Evolutionary conservation across 1,140 invertebrate genomes (phyloP).

Genomic region (Ostrea edulis): DNA sequence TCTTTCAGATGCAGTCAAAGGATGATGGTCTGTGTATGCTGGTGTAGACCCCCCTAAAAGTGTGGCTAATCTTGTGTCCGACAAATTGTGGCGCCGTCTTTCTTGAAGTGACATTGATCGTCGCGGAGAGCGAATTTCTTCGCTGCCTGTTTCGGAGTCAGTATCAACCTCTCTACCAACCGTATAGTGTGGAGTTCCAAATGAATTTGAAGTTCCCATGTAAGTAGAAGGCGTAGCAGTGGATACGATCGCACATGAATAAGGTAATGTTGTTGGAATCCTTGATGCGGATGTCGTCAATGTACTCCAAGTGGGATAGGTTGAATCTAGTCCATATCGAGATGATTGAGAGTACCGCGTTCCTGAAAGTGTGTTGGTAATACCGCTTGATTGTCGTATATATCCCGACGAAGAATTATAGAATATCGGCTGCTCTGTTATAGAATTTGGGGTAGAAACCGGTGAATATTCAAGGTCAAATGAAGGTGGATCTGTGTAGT

Average conservation of each 20-base stretch:
- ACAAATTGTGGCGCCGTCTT: slow-evolving; percentile 61
- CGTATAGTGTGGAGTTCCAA: neutral
- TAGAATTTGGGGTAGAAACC: neutral
- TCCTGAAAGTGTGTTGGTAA: neutral
- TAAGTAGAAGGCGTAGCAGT: neutral
- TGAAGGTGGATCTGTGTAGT: neutral
- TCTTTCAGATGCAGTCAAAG: neutral
- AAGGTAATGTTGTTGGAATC: neutral
- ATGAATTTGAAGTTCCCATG: neutral
- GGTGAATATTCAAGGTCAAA: slow-evolving; percentile 22
- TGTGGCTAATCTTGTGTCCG: slow-evolving; percentile 66
- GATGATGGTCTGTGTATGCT: neutral
- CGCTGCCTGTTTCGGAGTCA: slow-evolving; percentile 35
- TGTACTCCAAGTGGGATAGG: neutral
- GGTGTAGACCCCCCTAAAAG: slow-evolving; percentile 40
- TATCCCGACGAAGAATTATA: neutral
- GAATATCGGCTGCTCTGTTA: neutral
- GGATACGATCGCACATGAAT: neutral
- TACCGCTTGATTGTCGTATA: neutral
- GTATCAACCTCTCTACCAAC: neutral
- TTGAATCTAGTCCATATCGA: neutral
- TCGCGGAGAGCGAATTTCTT: neutral
- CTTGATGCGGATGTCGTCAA: neutral
- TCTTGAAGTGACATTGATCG: slow-evolving; percentile 53
- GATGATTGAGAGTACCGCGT: neutral